Evolutionary conservation across 1,140 invertebrate genomes (phyloP), one percentile per base, ranked within the genome.

Genomic region (Cyclargus thomasi): DNA sequence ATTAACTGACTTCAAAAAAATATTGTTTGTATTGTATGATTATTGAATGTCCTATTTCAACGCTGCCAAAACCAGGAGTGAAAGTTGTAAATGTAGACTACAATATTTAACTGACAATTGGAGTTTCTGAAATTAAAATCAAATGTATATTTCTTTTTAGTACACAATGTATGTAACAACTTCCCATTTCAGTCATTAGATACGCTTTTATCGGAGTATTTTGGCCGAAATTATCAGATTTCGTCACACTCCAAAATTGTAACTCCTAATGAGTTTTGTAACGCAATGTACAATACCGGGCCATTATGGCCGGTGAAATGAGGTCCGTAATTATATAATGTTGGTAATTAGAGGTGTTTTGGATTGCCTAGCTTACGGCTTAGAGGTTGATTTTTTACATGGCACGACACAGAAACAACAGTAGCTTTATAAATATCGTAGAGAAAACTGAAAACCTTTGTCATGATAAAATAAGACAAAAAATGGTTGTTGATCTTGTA

Each of bases 161-260:
- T 11, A 20, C n/a, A 18, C 55, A 59, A 18, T 55, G 8, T 17
- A 18, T 11, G 4, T 2, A 18, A 20, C 20, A 59, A 20, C 20
- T 59, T 59, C 18, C 67, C 67, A 65, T 77, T 71, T 71, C 65
- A 72, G 74, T 77, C 74, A 83, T 83, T 82, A 74, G 81, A 65
- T 63, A 79, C 77, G 80, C 73, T 82, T 77, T 81, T 83, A 83
- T 82, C 77, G 71, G 69, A 75, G 69, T 69, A 79, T 79, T 79
- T 82, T 69, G 73, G 76, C 69, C 71, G 70, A 68, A 80, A 81
- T 77, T 85, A 89, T 89, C 85, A 82, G 82, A 89, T 89, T 86
- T 75, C 78, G 85, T 88, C 85, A 88, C 85, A 89, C 84, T 85
- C 83, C 70, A 64, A 79, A 86, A 83, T 85, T 81, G 76, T 77